Percentiles rank a stretch among this genome's conserved stretches.
Evolutionary conservation across 2,888 invertebrate genomes (phyloP).

Genomic region (Volucella bombylans): DNA sequence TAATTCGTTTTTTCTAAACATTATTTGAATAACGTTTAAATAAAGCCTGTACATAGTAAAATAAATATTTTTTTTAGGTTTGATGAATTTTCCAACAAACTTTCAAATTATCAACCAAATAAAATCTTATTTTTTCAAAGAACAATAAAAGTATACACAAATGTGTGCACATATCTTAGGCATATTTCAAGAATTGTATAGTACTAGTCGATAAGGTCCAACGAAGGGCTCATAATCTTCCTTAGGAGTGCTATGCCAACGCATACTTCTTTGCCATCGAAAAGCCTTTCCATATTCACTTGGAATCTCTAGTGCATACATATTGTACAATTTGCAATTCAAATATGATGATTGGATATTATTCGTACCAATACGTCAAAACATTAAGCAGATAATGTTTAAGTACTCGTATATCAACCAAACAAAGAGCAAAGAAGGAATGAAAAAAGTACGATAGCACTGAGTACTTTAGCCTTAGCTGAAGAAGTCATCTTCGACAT

Average conservation of each 20-base stretch:
- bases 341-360: conserved; percentile 73
- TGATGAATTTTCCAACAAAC: too few species aligned
- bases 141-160: conserved; percentile 12
- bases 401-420: conserved; percentile 5
- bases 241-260: conserved; percentile 42
- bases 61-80: too few species aligned
- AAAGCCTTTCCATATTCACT: conserved; percentile 26
- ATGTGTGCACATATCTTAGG: too few species aligned
- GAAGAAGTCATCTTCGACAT: conserved; percentile 62
- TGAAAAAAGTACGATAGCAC: conserved; percentile 40
- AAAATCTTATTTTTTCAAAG: too few species aligned
- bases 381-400: conserved; percentile 61
- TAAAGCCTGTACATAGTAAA: too few species aligned
- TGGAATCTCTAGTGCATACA: conserved; percentile 39
- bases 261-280: not conserved
- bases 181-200: too few species aligned
- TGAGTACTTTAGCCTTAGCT: conserved; percentile 11
- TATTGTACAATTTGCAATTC: conserved; percentile 70
- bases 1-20: too few species aligned
- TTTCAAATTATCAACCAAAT: too few species aligned
- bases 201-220: conserved; percentile 58
- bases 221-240: conserved; percentile 53
- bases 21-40: too few species aligned
- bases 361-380: conserved; percentile 71
- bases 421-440: conserved; percentile 53